Conservation (phyloP, 2,113 vertebrate genomes). For the Gobius niger region DNA sequence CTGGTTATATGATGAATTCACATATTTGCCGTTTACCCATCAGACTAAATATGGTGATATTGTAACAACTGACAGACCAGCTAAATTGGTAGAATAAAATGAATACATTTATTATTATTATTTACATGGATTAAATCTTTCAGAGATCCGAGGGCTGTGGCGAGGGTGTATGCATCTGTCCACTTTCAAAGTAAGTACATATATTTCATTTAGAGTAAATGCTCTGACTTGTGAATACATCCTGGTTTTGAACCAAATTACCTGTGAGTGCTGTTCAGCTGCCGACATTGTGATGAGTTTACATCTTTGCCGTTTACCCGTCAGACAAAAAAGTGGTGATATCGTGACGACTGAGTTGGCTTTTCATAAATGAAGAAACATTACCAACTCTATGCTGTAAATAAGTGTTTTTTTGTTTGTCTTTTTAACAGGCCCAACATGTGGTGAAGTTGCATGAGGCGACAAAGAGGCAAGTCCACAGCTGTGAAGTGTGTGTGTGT, state of each 20-base stretch:
- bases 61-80: neutral
- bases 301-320: conserved; percentile 74
- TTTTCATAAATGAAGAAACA: conserved; percentile 13
- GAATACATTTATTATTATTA: neutral
- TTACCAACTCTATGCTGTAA: neutral
- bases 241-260: no score
- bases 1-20: neutral
- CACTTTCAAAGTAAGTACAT: neutral
- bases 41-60: neutral
- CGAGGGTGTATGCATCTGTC: no score
- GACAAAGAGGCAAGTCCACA: neutral
- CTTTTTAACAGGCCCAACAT: neutral
- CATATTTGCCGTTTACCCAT: no score
- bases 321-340: conserved; percentile 71
- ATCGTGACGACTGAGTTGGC: conserved; percentile 60
- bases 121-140: no score
- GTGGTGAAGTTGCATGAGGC: neutral
- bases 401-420: neutral
- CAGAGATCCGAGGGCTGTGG: no score
- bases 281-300: conserved; percentile 62
- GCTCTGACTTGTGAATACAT: no score
- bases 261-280: neutral
- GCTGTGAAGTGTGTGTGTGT: no score
- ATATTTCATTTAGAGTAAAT: neutral
- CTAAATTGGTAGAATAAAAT: neutral